Evolutionary conservation across 2,888 invertebrate species (phyloP).

Genomic region (Plemyria rubiginata): DNA sequence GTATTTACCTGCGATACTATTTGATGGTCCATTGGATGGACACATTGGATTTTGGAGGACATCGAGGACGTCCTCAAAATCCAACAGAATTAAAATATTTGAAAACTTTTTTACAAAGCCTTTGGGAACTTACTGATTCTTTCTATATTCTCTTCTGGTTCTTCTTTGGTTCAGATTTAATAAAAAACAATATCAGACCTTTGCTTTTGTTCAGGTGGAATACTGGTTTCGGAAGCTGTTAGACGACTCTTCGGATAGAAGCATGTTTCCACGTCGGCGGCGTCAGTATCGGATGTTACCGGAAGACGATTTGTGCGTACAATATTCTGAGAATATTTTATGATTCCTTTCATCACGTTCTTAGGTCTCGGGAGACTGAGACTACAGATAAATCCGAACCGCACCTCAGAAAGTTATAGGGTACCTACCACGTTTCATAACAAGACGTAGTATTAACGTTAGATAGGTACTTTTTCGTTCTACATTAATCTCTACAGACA

Average conservation of each 20-base stretch:
- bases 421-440: too few species aligned
- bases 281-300: conserved; percentile 70
- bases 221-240: conserved; percentile 78
- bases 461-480: too few species aligned
- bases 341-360: not conserved
- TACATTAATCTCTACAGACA: too few species aligned
- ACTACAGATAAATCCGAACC: not conserved
- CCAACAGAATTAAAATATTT: not conserved
- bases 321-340: not conserved
- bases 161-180: not conserved
- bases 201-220: conserved; percentile 62
- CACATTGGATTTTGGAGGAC: too few species aligned
- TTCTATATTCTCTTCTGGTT: not conserved
- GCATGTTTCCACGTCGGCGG: conserved; percentile 65
- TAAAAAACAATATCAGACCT: not conserved
- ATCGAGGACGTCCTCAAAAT: too few species aligned
- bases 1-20: conserved; percentile 51
- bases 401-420: too few species aligned
- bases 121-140: not conserved
- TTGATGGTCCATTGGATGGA: not conserved
- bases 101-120: not conserved
- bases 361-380: not conserved
- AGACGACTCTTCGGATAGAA: conserved; percentile 70
- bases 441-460: too few species aligned
- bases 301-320: conserved; percentile 79